Percentiles rank a stretch among this genome's conserved stretches.
These are phyloP conservation scores for Neoascia interrupta DNA, from an alignment of 2,888 invertebrate species.

Conservation along the genomic window DNA sequence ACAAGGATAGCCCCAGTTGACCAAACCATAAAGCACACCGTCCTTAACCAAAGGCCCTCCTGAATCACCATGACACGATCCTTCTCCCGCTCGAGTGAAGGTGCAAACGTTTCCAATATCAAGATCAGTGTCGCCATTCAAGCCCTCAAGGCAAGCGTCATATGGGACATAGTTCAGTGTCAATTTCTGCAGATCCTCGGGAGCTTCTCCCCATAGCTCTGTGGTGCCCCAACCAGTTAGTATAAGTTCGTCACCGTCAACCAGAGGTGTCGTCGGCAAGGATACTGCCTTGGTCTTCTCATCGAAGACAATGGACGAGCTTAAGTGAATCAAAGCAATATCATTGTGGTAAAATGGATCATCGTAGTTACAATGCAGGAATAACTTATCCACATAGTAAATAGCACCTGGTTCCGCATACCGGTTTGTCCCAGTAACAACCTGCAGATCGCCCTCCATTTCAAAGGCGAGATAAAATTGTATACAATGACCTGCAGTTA, in stretches of 20 bases:
- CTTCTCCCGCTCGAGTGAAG: slow-evolving; percentile 81
- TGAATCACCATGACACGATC: slow-evolving; percentile 79
- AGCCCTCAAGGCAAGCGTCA: slow-evolving; percentile 81
- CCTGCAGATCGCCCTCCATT: slow-evolving; percentile 53
- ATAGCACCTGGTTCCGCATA: slow-evolving; percentile 72
- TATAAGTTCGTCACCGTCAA: slow-evolving; percentile 80
- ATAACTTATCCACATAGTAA: slow-evolving; percentile 74
- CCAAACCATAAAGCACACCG: slow-evolving; percentile 75
- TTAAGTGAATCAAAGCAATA: slow-evolving; percentile 84
- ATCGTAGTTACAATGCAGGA: slow-evolving; percentile 75
- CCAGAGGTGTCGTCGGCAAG: slow-evolving; percentile 75
- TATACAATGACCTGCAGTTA: slow-evolving; percentile 78
- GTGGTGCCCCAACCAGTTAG: slow-evolving; percentile 84
- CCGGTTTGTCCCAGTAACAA: slow-evolving; percentile 76
- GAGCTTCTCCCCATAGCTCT: slow-evolving; percentile 80
- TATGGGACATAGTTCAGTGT: slow-evolving; percentile 81
- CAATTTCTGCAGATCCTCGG: slow-evolving; percentile 82
- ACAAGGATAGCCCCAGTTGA: slow-evolving; percentile 78
- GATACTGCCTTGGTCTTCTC: slow-evolving; percentile 81
- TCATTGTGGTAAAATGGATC: slow-evolving; percentile 81
- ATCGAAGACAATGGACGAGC: slow-evolving; percentile 81
- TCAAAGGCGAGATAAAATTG: slow-evolving; percentile 73
- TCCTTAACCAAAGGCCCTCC: slow-evolving; percentile 77
- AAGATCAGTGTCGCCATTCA: slow-evolving; percentile 80
- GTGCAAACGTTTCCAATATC: slow-evolving; percentile 83